Percentiles rank a stretch among this genome's conserved stretches.
Conservation (phyloP, 2,797 vertebrate species). For the Falco columbarius region DNA sequence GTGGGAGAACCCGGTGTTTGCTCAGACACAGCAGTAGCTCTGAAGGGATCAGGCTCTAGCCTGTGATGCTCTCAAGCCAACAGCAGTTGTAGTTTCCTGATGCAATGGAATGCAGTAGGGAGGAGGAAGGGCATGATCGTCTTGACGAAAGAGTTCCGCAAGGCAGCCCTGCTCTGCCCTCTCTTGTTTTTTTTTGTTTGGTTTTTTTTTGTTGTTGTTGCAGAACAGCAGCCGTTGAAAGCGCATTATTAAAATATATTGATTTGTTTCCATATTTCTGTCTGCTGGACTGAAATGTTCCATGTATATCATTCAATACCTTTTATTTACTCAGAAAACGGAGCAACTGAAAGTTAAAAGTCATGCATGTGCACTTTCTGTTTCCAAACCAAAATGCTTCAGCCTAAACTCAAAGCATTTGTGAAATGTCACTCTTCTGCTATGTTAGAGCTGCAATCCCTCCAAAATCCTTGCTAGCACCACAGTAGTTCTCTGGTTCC, state of each 20-base stretch:
- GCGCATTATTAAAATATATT: neutral
- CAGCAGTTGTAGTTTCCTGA: neutral
- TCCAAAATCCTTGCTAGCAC: neutral
- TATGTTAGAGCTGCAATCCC: neutral
- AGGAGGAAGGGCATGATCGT: neutral
- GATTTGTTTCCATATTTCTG: neutral
- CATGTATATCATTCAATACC: neutral
- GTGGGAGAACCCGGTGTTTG: neutral
- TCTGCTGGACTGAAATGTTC: neutral
- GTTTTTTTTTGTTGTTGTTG: too few species aligned
- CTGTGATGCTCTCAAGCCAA: neutral
- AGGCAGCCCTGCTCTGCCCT: neutral
- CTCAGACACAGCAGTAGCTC: neutral
- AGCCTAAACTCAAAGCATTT: neutral
- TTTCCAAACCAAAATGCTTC: neutral
- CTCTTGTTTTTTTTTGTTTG: too few species aligned
- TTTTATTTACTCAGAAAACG: neutral
- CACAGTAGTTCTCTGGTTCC: neutral
- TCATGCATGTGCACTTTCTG: accelerated
- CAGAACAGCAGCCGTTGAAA: neutral
- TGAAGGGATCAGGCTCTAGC: neutral
- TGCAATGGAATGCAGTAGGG: neutral
- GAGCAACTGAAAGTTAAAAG: neutral
- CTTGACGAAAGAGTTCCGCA: neutral
- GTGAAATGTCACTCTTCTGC: accelerated